Conservation (phyloP, 2,797 vertebrate species). For the Karalla daura region DNA sequence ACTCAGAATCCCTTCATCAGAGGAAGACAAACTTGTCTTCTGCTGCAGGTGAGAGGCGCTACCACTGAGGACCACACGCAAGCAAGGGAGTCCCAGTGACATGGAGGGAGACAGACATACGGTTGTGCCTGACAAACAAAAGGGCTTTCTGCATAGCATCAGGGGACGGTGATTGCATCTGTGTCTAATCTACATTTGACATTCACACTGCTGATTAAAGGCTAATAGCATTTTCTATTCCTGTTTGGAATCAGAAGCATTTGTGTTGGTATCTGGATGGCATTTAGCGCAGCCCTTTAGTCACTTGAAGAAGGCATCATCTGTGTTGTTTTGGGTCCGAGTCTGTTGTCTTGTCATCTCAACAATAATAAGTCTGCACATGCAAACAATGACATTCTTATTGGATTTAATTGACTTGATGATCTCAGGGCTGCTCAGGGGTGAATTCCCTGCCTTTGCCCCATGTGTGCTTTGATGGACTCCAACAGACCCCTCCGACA, state of each 20-base stretch:
- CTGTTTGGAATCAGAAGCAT: constrained; percentile 53
- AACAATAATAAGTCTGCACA: constrained; percentile 5
- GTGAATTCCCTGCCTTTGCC: too few relatives aligned
- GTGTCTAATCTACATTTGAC: constrained; percentile 80
- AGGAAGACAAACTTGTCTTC: not conserved
- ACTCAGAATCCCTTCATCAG: not conserved
- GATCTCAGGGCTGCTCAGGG: too few relatives aligned
- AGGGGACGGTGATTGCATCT: constrained; percentile 67
- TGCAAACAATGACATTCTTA: not conserved
- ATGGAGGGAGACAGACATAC: constrained; percentile 23
- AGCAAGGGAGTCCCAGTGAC: constrained; percentile 32
- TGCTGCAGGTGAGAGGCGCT: constrained; percentile 30
- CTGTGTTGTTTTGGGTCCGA: constrained; percentile 39
- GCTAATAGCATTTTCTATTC: constrained; percentile 71
- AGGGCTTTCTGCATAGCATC: constrained; percentile 46
- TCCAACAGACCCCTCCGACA: too few relatives aligned
- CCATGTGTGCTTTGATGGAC: too few relatives aligned
- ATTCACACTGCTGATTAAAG: constrained; percentile 73
- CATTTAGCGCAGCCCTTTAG: constrained; percentile 74
- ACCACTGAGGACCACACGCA: constrained; percentile 3
- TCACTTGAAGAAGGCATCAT: constrained; percentile 45
- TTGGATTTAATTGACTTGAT: not conserved
- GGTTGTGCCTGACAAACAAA: constrained; percentile 60
- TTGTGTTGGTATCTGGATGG: constrained; percentile 74
- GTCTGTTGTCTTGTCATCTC: constrained; percentile 24